Conservation (phyloP, 2,888 invertebrate genomes). For the Antitype chi region DNA sequence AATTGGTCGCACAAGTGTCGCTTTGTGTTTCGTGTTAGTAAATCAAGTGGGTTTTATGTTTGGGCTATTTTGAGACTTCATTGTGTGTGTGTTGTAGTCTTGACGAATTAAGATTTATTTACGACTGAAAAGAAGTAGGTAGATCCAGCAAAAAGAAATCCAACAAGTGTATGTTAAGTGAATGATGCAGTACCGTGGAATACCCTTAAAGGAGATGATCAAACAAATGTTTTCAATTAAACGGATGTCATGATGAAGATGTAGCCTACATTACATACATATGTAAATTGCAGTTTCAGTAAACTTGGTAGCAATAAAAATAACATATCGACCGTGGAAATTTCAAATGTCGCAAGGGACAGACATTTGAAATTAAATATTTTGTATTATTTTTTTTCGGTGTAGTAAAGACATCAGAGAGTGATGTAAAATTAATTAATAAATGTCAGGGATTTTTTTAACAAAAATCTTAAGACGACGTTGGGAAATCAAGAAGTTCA, state of each 20-base stretch:
- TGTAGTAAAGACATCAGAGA: not conserved
- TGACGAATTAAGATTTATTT: not conserved
- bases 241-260: not conserved
- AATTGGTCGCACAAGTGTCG: conserved; percentile 79
- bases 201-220: not conserved
- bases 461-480: too few species aligned
- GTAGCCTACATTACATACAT: not conserved
- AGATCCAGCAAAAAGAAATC: not conserved
- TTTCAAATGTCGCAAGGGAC: too few species aligned
- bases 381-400: too few species aligned
- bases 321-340: not conserved
- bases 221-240: conserved; percentile 5
- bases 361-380: too few species aligned
- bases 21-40: conserved; percentile 43
- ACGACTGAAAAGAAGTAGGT: not conserved
- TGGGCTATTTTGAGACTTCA: conserved; percentile 16
- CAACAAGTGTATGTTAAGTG: not conserved
- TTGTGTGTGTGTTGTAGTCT: not conserved
- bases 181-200: not conserved
- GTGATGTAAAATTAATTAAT: not conserved
- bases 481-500: too few species aligned
- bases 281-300: not conserved
- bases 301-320: not conserved
- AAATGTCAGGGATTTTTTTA: too few species aligned
- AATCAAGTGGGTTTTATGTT: conserved; percentile 40